Evolutionary conservation across 2,113 vertebrate species (phyloP).

Genomic region (Cyprinodon brontotheroides): DNA sequence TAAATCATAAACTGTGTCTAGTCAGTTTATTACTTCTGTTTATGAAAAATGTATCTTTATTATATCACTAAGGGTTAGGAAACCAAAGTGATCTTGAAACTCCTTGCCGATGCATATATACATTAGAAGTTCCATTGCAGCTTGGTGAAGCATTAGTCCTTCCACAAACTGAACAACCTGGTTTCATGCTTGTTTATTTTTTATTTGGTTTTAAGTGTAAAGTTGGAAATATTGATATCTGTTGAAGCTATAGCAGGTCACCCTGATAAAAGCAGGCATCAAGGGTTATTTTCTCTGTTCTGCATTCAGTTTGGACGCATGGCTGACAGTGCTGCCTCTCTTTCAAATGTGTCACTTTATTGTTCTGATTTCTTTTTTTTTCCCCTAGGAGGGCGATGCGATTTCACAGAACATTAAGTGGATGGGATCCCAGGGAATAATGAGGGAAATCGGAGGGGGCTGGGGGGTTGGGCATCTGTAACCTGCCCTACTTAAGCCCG

Average conservation of each 20-base stretch:
- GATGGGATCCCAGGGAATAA: conserved; percentile 69
- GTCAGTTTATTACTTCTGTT: too few relatives aligned
- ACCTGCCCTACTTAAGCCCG: conserved; percentile 73
- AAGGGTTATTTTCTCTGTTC: background rate
- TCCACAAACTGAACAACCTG: background rate
- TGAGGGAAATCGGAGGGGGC: conserved; percentile 32
- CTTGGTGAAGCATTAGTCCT: too few relatives aligned
- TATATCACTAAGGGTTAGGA: too few relatives aligned
- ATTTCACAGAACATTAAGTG: conserved; percentile 79
- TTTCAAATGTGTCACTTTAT: conserved; percentile 70
- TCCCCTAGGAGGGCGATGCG: conserved; percentile 67
- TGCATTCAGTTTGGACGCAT: conserved; percentile 40
- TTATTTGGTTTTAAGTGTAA: background rate
- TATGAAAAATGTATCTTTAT: too few relatives aligned
- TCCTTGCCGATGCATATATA: too few relatives aligned
- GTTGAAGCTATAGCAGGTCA: background rate
- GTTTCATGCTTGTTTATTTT: background rate
- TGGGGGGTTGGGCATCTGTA: conserved; percentile 21
- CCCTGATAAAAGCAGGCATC: background rate
- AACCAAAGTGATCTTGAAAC: too few relatives aligned
- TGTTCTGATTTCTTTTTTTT: conserved; percentile 63
- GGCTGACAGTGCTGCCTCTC: conserved; percentile 47
- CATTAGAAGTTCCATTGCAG: too few relatives aligned
- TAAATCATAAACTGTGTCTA: too few relatives aligned
- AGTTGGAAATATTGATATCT: too few relatives aligned